Evolutionary conservation across 2,113 vertebrate genomes (phyloP).

Genomic region (Nerophis lumbriciformis): DNA sequence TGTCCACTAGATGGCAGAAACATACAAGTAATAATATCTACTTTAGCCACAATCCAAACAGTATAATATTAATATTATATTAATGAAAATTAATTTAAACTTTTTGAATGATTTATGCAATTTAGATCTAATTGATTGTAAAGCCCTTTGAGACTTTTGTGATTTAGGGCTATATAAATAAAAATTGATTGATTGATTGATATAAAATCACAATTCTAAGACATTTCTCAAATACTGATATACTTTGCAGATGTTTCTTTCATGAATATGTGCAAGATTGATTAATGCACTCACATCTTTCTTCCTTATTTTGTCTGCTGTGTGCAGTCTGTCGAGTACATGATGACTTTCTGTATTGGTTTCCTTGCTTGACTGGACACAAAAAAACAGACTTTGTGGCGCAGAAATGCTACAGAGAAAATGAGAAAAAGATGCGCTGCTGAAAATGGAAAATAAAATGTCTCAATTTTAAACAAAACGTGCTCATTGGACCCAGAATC

Average conservation of each 20-base stretch:
- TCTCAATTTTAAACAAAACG: too few relatives aligned
- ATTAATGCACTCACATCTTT: neutral
- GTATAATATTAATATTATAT: neutral
- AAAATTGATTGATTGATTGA: too few relatives aligned
- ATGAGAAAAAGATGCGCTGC: too few relatives aligned
- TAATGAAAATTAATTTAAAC: neutral
- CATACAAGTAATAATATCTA: neutral
- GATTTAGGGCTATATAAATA: too few relatives aligned
- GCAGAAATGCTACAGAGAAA: neutral
- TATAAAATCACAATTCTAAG: too few relatives aligned
- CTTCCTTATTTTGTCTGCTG: neutral
- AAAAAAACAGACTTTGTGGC: neutral
- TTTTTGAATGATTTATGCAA: too few relatives aligned
- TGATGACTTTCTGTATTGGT: neutral
- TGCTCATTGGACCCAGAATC: too few relatives aligned
- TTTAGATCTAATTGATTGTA: too few relatives aligned
- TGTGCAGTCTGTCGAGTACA: neutral
- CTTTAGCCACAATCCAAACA: neutral
- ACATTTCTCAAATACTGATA: too few relatives aligned
- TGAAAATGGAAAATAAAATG: too few relatives aligned
- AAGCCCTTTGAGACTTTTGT: too few relatives aligned
- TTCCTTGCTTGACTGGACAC: neutral
- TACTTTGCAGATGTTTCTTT: neutral
- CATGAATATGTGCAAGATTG: neutral
- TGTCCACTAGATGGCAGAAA: slow-evolving; percentile 39